These are phyloP conservation scores for Megaleporinus macrocephalus DNA, from an alignment of 2,113 vertebrate genomes.

Conservation along the genomic window DNA sequence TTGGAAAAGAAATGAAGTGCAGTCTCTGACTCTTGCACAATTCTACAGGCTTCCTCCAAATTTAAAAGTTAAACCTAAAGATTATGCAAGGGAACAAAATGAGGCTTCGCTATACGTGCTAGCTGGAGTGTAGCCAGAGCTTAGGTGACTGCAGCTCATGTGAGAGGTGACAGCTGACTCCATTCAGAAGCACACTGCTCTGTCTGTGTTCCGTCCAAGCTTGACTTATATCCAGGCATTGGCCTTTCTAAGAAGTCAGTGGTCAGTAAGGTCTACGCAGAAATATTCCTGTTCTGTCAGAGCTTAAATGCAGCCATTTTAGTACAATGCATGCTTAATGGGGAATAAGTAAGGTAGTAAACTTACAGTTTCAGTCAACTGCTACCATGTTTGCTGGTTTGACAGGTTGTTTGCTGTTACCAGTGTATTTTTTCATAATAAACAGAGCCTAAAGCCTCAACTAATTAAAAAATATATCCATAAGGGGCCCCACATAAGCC, in stretches of 20 bases:
- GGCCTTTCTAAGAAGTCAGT: not conserved
- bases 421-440: too few species aligned
- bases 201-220: not conserved
- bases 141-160: constrained; percentile 20
- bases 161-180: constrained; percentile 3
- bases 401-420: too few species aligned
- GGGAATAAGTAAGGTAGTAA: not conserved
- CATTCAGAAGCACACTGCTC: constrained; percentile 18
- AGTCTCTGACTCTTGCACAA: too few species aligned
- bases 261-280: not conserved
- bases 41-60: not conserved
- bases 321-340: not conserved
- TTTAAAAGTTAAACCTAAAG: constrained; percentile 13
- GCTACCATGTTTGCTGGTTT: too few species aligned
- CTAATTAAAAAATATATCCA: too few species aligned
- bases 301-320: not conserved
- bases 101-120: not conserved
- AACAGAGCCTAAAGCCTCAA: too few species aligned
- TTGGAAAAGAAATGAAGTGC: too few species aligned
- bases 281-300: not conserved
- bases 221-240: not conserved
- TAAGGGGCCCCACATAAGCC: too few species aligned
- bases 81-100: constrained; percentile 7
- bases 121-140: not conserved
- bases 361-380: not conserved